Percentiles rank a stretch among this genome's conserved stretches.
phyloP scores from a whole-genome alignment of 2,888 invertebrate species.

The Nasonia oneida region DNA sequence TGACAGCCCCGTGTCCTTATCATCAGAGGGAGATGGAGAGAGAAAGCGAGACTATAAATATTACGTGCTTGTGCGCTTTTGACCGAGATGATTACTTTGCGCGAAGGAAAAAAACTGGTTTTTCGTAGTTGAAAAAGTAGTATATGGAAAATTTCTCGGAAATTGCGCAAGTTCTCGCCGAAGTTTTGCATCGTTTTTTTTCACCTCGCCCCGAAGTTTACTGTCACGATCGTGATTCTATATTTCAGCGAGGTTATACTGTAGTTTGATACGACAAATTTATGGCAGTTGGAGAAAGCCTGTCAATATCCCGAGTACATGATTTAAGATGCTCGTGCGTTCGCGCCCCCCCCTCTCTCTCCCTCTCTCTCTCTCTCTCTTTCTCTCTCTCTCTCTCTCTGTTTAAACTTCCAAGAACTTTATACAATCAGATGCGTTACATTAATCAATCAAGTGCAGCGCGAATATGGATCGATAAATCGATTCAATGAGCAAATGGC shows the following conservation, averaged over 20 bases:
- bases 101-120: not conserved
- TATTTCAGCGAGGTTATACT: constrained; percentile 4
- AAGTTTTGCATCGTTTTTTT: constrained; percentile 9
- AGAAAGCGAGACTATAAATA: not conserved
- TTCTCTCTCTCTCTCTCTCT: not conserved
- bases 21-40: not conserved
- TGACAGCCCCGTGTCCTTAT: not conserved
- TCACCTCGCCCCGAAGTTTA: not conserved
- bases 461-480: no score
- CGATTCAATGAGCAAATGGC: no score
- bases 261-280: constrained; percentile 13
- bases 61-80: not conserved
- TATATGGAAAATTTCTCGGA: no score
- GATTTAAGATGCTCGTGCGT: not conserved
- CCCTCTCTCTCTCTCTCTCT: no score
- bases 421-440: not conserved
- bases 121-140: not conserved
- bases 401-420: not conserved
- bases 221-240: not conserved
- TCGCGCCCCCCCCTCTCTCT: not conserved
- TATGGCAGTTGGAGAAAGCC: constrained; percentile 5
- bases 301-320: not conserved
- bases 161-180: no score
- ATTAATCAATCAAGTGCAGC: not conserved
- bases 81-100: no score